A percentile compares a stretch with the other conserved stretches of the same genome.
Conservation (phyloP, 2,888 invertebrate species). For the Hedya salicella region DNA sequence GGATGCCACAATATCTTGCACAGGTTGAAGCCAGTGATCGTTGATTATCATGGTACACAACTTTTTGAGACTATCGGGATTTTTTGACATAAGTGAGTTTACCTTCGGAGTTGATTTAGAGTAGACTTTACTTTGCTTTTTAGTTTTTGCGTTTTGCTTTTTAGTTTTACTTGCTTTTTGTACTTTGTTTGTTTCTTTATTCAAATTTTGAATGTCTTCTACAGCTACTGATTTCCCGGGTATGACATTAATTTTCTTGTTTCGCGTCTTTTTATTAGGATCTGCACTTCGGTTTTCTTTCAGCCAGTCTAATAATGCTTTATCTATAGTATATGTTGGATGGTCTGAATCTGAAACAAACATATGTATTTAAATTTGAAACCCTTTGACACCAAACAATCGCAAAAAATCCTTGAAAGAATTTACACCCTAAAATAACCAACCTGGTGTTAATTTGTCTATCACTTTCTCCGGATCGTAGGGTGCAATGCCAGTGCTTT, state of each 20-base stretch:
- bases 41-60: slow-evolving; percentile 11
- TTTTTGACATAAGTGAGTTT: background rate
- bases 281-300: slow-evolving; percentile 42
- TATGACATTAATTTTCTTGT: slow-evolving; percentile 45
- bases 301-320: slow-evolving; percentile 38
- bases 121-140: slow-evolving; percentile 6
- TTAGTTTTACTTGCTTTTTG: too few species aligned
- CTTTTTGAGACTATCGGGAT: slow-evolving; percentile 14
- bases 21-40: background rate
- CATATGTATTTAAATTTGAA: too few species aligned
- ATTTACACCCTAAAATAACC: background rate
- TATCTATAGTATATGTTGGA: too few species aligned
- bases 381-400: too few species aligned
- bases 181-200: too few species aligned
- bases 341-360: too few species aligned
- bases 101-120: too few species aligned
- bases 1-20: too few species aligned
- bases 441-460: too few species aligned
- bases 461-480: slow-evolving; percentile 43
- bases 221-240: slow-evolving; percentile 43
- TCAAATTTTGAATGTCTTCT: too few species aligned
- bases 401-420: too few species aligned
- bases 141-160: too few species aligned
- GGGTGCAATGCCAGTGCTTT: slow-evolving; percentile 42
- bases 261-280: slow-evolving; percentile 44